phyloP scores from a whole-genome alignment of 2,888 invertebrate genomes.

The Hanleya hanleyi region DNA sequence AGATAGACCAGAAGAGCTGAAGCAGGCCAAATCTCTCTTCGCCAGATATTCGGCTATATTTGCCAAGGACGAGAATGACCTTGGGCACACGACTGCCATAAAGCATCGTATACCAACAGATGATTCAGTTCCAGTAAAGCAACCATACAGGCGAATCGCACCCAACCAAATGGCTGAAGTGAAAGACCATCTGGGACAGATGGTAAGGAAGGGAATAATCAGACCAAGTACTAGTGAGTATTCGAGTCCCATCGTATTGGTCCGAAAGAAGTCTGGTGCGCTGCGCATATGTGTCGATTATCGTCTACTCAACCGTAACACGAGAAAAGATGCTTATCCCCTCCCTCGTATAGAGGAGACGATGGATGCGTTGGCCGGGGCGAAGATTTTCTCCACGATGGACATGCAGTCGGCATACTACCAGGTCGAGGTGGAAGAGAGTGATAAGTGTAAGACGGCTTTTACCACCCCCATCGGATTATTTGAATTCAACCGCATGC shows the following conservation, averaged over 20 bases:
- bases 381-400: slow-evolving; percentile 20
- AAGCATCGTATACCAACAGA: slow-evolving; percentile 21
- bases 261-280: slow-evolving; percentile 30
- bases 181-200: slow-evolving; percentile 25
- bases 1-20: too few relatives aligned
- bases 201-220: slow-evolving; percentile 33
- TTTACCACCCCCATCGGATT: slow-evolving; percentile 16
- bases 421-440: slow-evolving; percentile 16
- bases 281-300: slow-evolving; percentile 37
- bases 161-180: slow-evolving; percentile 31
- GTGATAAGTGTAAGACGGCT: slow-evolving; percentile 20
- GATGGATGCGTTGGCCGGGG: slow-evolving; percentile 22
- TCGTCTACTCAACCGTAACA: slow-evolving; percentile 32
- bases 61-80: too few relatives aligned
- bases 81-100: slow-evolving; percentile 27
- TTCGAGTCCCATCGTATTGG: slow-evolving; percentile 37
- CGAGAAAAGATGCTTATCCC: slow-evolving; percentile 31
- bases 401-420: slow-evolving; percentile 25
- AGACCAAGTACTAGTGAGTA: slow-evolving; percentile 32
- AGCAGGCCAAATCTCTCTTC: too few relatives aligned
- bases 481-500: slow-evolving; percentile 19
- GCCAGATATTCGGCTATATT: too few relatives aligned
- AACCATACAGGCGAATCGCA: slow-evolving; percentile 33
- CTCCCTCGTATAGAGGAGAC: slow-evolving; percentile 39
- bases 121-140: slow-evolving; percentile 19